Conservation (phyloP, 2,888 invertebrate species). For the Drosophila fulvimacula region DNA sequence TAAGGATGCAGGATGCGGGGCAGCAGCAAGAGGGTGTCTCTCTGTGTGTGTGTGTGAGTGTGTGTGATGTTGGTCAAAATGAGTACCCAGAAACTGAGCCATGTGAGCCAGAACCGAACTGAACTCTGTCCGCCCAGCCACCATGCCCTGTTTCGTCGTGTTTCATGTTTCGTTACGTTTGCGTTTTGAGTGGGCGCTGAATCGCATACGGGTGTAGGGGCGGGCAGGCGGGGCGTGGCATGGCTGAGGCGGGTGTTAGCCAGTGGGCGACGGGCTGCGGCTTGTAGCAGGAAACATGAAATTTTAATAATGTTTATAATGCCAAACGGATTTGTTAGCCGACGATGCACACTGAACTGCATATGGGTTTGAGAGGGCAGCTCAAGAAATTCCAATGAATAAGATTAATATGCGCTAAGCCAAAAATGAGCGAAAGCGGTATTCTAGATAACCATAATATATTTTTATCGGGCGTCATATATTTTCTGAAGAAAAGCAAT, state of each 20-base stretch:
- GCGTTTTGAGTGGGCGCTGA: slow-evolving; percentile 65
- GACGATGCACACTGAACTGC: slow-evolving; percentile 66
- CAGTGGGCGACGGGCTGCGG: slow-evolving; percentile 26
- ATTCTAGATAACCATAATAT: too few relatives aligned
- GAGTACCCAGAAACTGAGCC: slow-evolving; percentile 37
- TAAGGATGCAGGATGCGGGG: slow-evolving; percentile 49
- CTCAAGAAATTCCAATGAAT: neutral
- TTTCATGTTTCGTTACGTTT: slow-evolving; percentile 77
- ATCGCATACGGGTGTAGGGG: slow-evolving; percentile 4
- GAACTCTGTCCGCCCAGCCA: neutral
- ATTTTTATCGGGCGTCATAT: too few relatives aligned
- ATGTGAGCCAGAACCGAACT: slow-evolving; percentile 32
- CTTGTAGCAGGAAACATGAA: slow-evolving; percentile 76
- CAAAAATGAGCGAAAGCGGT: too few relatives aligned
- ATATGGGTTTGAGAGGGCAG: slow-evolving; percentile 41
- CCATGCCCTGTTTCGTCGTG: slow-evolving; percentile 54
- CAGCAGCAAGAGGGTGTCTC: neutral
- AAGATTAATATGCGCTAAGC: neutral
- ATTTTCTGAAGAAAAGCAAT: too few relatives aligned
- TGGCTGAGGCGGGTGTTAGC: slow-evolving; percentile 16
- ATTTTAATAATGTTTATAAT: slow-evolving; percentile 82
- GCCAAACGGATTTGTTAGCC: slow-evolving; percentile 81
- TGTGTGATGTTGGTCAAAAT: slow-evolving; percentile 42
- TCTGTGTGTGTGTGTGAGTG: neutral
- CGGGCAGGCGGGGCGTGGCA: neutral